Conservation (phyloP, 2,888 invertebrate species). For the Dolomedes plantarius region DNA sequence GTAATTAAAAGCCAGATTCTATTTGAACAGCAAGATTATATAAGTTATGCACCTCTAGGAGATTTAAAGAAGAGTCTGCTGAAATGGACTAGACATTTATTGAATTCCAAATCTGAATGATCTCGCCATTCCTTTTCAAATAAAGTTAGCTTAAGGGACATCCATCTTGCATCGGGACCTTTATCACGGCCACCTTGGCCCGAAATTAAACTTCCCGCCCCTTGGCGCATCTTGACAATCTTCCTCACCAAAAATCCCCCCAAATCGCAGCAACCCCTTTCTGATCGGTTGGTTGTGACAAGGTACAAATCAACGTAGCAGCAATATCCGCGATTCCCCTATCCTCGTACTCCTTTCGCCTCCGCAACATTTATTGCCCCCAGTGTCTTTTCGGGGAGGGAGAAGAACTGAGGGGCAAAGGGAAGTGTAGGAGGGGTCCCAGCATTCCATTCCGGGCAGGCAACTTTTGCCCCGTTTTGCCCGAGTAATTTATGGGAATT, state of each 20-base stretch:
- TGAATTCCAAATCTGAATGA: too few relatives aligned
- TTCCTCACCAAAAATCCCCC: slow-evolving; percentile 29
- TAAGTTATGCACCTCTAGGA: too few relatives aligned
- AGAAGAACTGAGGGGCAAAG: neutral
- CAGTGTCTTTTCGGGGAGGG: slow-evolving; percentile 30
- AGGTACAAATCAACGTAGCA: slow-evolving; percentile 71
- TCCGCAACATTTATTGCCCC: slow-evolving; percentile 50
- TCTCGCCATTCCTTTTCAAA: too few relatives aligned
- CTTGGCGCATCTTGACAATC: neutral
- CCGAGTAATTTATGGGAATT: slow-evolving; percentile 71
- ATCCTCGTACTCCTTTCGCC: slow-evolving; percentile 9
- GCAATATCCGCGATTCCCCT: slow-evolving; percentile 61
- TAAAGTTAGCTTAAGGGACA: too few relatives aligned
- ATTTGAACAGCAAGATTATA: too few relatives aligned
- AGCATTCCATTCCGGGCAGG: slow-evolving; percentile 70
- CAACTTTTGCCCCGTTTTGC: slow-evolving; percentile 70
- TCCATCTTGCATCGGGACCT: too few relatives aligned
- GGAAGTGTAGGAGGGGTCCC: neutral
- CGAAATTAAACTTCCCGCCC: slow-evolving; percentile 4
- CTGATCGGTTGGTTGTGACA: slow-evolving; percentile 62
- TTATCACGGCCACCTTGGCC: too few relatives aligned
- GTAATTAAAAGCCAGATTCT: too few relatives aligned
- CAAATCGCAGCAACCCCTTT: slow-evolving; percentile 30
- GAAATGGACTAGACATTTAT: too few relatives aligned
- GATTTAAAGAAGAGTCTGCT: too few relatives aligned